Base-by-base conservation (phyloP, 2,888 invertebrate genomes). In the Thymelicus lineola region DNA sequence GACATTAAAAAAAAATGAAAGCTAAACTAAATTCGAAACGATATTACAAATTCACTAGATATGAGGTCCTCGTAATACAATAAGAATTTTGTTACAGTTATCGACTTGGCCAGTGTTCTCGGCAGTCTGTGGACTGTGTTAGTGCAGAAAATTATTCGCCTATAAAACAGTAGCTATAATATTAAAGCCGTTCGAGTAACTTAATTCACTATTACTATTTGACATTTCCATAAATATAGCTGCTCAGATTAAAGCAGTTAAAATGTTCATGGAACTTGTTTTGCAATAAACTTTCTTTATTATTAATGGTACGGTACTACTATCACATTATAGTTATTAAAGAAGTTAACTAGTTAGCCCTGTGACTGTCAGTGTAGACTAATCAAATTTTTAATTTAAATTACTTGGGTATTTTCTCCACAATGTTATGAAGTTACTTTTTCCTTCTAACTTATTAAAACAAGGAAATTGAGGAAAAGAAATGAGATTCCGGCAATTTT, bases 171-270 rank as follows among this genome's bases (percentile, higher is more conserved):
- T 58, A 46, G 66, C 66, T 35, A 66, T 46, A 58, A 58, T 46
- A 58, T 53, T 6, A 12, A 20, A 20, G 17, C 38, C 50, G 65
- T 57, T 65, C 45, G 46, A 45, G 14, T 17, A 59, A 38, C 66
- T 59, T 48, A 59, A 48, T 66, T 66, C 59, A 58, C 58, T 66
- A 50, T 66, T 60, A 67, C 45, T 17, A 61, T 61, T 61, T 60
- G 50, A 66, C 50, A 66, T 66, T 53, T 53, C 45, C 67, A 67
- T 67, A 61, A 61, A 61, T 53, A 67, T 46, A 38, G 55, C 7
- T 38, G n/a, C 45, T 15, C 7, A 55, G 35, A 66, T 48, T 50
- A 53, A 48, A 17, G 9, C 45, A n/a, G 55, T 42, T 57, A 45
- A 57, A 63, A 63, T 38, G 53, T 42, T 53, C 9, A 55, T 64